Evolutionary conservation across 2,888 invertebrate species (phyloP).

Genomic region (Notodonta ziczac): DNA sequence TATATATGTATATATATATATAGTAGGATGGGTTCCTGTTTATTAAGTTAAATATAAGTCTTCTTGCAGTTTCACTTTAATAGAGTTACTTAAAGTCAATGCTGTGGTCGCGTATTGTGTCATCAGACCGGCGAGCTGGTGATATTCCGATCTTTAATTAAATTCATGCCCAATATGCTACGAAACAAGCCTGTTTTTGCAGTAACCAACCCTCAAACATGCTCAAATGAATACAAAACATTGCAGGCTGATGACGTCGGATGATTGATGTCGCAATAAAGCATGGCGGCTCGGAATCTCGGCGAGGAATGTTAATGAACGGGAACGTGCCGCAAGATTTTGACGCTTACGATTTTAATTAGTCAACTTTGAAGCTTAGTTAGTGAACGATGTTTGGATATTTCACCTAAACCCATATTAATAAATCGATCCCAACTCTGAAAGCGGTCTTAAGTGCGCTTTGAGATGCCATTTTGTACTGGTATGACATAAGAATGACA

Average conservation of each 20-base stretch:
- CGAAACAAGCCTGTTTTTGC: conserved; percentile 9
- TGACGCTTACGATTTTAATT: background rate
- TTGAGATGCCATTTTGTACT: too few relatives aligned
- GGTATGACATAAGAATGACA: too few relatives aligned
- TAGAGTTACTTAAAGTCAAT: too few relatives aligned
- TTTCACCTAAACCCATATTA: background rate
- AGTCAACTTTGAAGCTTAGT: background rate
- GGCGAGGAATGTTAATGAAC: conserved; percentile 2
- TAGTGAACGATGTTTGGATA: background rate
- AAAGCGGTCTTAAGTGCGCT: too few relatives aligned
- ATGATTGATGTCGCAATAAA: conserved; percentile 32
- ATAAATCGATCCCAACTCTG: too few relatives aligned
- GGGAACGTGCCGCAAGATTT: background rate
- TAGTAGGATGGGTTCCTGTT: too few relatives aligned
- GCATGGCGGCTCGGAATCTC: background rate
- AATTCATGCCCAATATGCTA: conserved; percentile 21
- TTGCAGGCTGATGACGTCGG: conserved; percentile 25
- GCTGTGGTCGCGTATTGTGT: too few relatives aligned
- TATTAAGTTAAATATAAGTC: too few relatives aligned
- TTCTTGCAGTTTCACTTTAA: too few relatives aligned
- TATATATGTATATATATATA: too few relatives aligned
- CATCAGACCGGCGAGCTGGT: too few relatives aligned
- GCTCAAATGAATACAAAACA: conserved; percentile 35
- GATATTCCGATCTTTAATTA: background rate
- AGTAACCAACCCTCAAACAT: background rate